These are phyloP conservation scores for Alligator sinensis DNA, from an alignment of 2,113 vertebrate genomes.

Conservation along the genomic window DNA sequence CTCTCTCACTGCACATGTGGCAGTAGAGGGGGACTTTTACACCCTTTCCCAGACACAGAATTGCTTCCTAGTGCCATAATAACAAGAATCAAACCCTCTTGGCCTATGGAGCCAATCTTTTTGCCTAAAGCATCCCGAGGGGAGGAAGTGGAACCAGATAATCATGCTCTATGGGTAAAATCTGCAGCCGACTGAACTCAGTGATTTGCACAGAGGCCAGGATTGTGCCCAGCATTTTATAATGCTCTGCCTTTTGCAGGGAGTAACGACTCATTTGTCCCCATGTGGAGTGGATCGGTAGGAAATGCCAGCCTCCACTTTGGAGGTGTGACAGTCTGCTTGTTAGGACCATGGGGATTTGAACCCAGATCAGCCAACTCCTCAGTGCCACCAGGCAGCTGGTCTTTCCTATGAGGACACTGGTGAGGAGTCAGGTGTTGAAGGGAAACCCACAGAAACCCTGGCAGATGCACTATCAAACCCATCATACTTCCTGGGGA, in stretches of 20 bases:
- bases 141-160: not conserved
- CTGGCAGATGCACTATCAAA: too few species aligned
- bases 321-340: not conserved
- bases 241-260: not conserved
- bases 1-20: accelerated
- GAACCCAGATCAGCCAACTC: too few species aligned
- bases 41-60: not conserved
- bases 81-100: not conserved
- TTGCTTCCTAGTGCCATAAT: not conserved
- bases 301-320: not conserved
- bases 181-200: not conserved
- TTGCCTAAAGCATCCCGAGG: not conserved
- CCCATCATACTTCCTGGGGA: too few species aligned
- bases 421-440: too few species aligned
- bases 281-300: not conserved
- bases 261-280: not conserved
- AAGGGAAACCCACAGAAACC: too few species aligned
- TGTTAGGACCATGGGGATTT: not conserved
- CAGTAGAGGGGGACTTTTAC: not conserved
- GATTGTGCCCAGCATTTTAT: not conserved
- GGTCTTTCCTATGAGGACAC: too few species aligned
- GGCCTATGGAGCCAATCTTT: not conserved
- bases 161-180: not conserved
- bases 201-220: not conserved
- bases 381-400: too few species aligned